These are phyloP conservation scores for Heliornis fulica DNA, from an alignment of 2,113 vertebrate genomes.

Conservation along the genomic window DNA sequence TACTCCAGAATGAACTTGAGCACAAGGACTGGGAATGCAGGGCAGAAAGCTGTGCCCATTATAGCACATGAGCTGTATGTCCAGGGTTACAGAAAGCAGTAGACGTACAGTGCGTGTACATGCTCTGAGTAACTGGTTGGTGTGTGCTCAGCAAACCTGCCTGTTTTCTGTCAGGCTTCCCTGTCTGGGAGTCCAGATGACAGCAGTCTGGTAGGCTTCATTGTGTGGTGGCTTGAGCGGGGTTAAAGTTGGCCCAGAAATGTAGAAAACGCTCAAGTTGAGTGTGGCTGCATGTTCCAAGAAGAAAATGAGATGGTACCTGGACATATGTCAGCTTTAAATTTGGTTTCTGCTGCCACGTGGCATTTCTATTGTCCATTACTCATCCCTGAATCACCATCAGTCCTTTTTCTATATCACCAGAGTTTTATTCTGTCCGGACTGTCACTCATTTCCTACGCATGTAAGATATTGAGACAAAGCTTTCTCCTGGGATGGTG, in stretches of 20 bases:
- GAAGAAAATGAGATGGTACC: not conserved
- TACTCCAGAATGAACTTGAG: not conserved
- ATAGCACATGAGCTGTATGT: not conserved
- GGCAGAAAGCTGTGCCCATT: not conserved
- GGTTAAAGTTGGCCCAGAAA: not conserved
- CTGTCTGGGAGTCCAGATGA: not conserved
- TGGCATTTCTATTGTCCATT: not conserved
- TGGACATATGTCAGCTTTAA: not conserved
- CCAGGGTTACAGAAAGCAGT: not conserved
- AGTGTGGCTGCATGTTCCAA: not conserved
- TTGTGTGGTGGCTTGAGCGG: not conserved
- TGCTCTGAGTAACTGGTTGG: not conserved
- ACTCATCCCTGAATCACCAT: constrained; percentile 27
- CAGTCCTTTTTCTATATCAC: not conserved
- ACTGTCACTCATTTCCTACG: not conserved
- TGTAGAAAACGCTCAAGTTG: not conserved
- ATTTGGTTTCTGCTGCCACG: not conserved
- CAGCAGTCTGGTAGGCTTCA: not conserved
- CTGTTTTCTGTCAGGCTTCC: not conserved
- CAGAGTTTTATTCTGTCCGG: not conserved
- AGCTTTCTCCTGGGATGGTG: not conserved
- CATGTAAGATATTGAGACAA: not conserved
- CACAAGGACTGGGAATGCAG: not conserved
- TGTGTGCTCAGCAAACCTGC: not conserved
- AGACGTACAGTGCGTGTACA: not conserved